Base-by-base conservation (phyloP, 2,113 vertebrate genomes). In the Sorex fumeus region DNA sequence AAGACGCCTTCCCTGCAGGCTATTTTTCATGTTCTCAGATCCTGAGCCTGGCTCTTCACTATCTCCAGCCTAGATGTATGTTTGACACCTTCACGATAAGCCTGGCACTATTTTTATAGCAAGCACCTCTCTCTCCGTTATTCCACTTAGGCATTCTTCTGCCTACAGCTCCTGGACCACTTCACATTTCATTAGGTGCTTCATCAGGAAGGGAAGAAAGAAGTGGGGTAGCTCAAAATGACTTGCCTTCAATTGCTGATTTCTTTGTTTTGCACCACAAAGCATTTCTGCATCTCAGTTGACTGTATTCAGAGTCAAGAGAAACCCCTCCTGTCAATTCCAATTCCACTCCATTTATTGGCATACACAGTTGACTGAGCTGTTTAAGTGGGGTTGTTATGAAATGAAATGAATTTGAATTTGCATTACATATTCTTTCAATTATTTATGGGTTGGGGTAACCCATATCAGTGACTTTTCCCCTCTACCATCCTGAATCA, bases 111-210 rank as follows among this genome's bases (percentile, higher is more conserved):
- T 62, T 64, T 85, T 67, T 67, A 75, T 5, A 43, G 80, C 57
- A 78, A 36, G 66, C 40, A 32, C 74, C 81, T 69, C 62, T 87
- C 88, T 53, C 57, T 28, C 60, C 30, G 28, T 81, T 77, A 32
- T 67, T 72, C 90, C 50, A 76, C 62, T 28, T 21, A 62, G 76
- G 60, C 83, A 50, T 78, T 86, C 82, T 75, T 62, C 85, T 90
- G 84, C 81, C 92, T 84, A 10, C 9, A 40, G 84, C 84, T 88
- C 78, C 82, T 90, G 84, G 85, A 85, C 90, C 70, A 74, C 93
- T 94, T 95, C 85, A 94, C 93, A 94, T 94, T 94, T 94, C 96
- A 93, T 94, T 91, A 96, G 95, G 91, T 77, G 66, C 93, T 79
- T 94, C 78, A 91, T 91, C 82, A 32, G 66, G 78, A 94, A 91